Conservation (phyloP, 53 echinoderm and acorn worm species). For the Zoroaster sp. region DNA sequence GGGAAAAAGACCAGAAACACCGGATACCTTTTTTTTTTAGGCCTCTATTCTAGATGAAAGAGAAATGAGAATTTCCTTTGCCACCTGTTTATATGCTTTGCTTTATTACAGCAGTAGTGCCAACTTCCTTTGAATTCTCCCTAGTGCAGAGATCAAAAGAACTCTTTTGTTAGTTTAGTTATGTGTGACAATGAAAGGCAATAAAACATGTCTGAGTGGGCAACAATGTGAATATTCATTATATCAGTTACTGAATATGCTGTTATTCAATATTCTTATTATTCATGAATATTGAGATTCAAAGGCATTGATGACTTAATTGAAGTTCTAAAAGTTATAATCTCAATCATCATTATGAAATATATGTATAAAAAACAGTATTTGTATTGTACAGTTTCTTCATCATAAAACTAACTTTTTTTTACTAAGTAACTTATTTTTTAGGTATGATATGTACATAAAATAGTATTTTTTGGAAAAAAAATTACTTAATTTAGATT, state of each 20-base stretch:
- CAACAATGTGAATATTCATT: background rate
- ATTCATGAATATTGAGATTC: background rate
- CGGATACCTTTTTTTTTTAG: no score
- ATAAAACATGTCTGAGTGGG: background rate
- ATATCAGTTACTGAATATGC: background rate
- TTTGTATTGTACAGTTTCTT: background rate
- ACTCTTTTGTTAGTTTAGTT: background rate
- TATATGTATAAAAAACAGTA: background rate
- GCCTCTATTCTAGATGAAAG: background rate
- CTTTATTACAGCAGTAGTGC: background rate
- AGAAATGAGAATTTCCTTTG: background rate
- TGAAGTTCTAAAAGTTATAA: background rate
- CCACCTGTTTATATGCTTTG: background rate
- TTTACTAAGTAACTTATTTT: constrained; percentile 42
- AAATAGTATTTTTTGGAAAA: constrained; percentile 38
- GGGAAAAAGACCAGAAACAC: no score
- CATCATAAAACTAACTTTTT: background rate
- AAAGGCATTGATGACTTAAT: background rate
- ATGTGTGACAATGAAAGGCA: background rate
- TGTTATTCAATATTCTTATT: background rate
- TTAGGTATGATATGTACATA: constrained; percentile 48
- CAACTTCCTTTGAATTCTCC: background rate
- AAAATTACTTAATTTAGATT: background rate
- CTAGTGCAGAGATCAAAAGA: background rate
- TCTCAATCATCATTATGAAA: background rate